phyloP scores from a whole-genome alignment of 2,113 vertebrate species.

The Psilopsiagon aymara region DNA sequence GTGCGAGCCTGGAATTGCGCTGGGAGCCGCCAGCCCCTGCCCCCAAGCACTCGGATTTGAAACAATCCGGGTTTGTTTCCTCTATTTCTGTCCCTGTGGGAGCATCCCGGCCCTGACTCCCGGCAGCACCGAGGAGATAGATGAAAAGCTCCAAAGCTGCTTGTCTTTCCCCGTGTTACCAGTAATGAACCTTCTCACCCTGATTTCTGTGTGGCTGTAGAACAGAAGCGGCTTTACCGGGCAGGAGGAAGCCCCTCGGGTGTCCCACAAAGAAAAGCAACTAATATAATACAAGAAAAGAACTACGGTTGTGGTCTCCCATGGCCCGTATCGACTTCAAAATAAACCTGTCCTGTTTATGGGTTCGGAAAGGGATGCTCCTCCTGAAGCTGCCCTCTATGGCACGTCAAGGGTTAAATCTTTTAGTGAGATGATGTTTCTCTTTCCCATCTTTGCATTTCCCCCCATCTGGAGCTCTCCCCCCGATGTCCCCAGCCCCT shows the following conservation, averaged over 20 bases:
- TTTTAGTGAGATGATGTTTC: neutral
- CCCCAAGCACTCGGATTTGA: neutral
- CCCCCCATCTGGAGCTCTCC: neutral
- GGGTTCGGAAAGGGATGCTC: neutral
- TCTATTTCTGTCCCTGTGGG: neutral
- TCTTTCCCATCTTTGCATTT: neutral
- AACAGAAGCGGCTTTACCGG: neutral
- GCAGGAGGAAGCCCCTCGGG: neutral
- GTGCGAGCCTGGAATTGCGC: rapidly evolving
- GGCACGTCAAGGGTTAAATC: neutral
- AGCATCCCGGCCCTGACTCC: neutral
- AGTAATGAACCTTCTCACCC: rapidly evolving
- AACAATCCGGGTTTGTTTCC: neutral
- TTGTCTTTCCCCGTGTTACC: neutral
- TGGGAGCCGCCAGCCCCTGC: neutral
- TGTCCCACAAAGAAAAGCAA: neutral
- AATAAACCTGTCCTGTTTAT: neutral
- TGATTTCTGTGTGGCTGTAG: neutral
- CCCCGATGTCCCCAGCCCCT: neutral
- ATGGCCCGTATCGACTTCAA: neutral
- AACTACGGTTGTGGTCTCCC: neutral
- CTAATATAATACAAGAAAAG: neutral
- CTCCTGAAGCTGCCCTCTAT: too few relatives aligned
- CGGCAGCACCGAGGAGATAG: rapidly evolving
- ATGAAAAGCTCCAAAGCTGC: neutral